These are phyloP conservation scores for Pollenia angustigena DNA, from an alignment of 2,888 invertebrate species.

Conservation along the genomic window DNA sequence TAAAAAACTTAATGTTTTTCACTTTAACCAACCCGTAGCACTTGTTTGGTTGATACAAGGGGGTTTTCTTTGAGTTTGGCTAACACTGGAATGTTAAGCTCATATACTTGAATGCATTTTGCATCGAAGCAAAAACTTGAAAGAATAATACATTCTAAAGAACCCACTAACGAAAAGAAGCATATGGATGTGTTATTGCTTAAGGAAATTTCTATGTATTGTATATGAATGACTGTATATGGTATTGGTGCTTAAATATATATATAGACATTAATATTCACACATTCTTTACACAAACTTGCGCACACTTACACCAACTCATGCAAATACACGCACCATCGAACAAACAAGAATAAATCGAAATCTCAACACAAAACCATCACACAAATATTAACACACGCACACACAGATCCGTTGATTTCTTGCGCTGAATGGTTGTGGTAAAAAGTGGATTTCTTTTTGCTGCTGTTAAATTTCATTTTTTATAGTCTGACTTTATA, in stretches of 20 bases:
- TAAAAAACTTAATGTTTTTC: background rate
- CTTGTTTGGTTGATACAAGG: background rate
- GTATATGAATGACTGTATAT: background rate
- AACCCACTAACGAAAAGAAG: conserved; percentile 39
- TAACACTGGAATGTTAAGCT: conserved; percentile 43
- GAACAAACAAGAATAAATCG: conserved; percentile 44
- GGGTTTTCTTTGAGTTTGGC: background rate
- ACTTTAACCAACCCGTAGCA: background rate
- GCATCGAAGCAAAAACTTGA: conserved; percentile 51
- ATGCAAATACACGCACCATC: background rate
- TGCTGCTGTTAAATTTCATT: conserved; percentile 1
- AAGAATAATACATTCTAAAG: background rate
- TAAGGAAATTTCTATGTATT: conserved; percentile 53
- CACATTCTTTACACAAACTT: conserved; percentile 43
- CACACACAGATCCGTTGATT: background rate
- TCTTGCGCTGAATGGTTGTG: conserved; percentile 49
- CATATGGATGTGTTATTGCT: conserved; percentile 61
- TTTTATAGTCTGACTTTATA: conserved; percentile 23
- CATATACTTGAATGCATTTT: conserved; percentile 58
- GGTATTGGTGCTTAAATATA: conserved; percentile 35
- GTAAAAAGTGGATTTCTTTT: conserved; percentile 36
- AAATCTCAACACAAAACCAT: conserved; percentile 54
- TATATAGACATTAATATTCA: conserved; percentile 62
- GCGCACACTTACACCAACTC: conserved; percentile 19
- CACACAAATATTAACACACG: conserved; percentile 24